Evolutionary conservation across 2,113 vertebrate genomes (phyloP).

Genomic region (Calyptommatus sinebrachiatus): DNA sequence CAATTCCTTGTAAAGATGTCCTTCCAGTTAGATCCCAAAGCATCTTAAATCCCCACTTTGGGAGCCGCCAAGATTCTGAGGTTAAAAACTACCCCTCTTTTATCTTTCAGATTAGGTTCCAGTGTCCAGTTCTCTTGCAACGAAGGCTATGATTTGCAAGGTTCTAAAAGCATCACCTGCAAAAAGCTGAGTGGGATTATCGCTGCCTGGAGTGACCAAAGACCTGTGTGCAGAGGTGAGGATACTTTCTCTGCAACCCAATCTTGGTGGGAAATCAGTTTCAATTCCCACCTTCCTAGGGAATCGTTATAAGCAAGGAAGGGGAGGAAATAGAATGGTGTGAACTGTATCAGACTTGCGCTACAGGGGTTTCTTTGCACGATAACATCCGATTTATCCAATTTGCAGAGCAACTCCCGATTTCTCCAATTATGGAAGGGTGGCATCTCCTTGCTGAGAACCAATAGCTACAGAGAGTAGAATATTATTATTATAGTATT

Average conservation of each 20-base stretch:
- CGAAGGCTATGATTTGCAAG: constrained; percentile 95
- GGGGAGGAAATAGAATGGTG: neutral
- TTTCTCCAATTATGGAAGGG: too few species aligned
- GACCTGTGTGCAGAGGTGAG: constrained; percentile 95
- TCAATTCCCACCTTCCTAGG: constrained; percentile 10
- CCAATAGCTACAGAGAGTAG: neutral
- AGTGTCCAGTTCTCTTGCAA: constrained; percentile 97
- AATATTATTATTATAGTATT: neutral
- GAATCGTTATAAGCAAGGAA: neutral
- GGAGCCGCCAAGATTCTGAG: too few species aligned
- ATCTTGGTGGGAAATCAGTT: neutral
- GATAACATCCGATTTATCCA: neutral
- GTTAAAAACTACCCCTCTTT: constrained; percentile 8
- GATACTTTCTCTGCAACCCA: too few species aligned
- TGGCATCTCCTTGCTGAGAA: neutral
- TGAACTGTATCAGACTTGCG: neutral
- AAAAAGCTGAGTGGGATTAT: constrained; percentile 95
- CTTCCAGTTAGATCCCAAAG: neutral
- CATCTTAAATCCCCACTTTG: neutral
- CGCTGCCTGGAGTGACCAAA: constrained; percentile 96
- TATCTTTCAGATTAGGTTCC: constrained; percentile 84
- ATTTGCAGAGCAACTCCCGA: too few species aligned
- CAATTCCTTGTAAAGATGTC: neutral
- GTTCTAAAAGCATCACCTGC: constrained; percentile 96
- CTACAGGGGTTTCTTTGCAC: neutral